Evolutionary conservation across 1,140 invertebrate species (phyloP).

Genomic region (Aculops lycopersici): DNA sequence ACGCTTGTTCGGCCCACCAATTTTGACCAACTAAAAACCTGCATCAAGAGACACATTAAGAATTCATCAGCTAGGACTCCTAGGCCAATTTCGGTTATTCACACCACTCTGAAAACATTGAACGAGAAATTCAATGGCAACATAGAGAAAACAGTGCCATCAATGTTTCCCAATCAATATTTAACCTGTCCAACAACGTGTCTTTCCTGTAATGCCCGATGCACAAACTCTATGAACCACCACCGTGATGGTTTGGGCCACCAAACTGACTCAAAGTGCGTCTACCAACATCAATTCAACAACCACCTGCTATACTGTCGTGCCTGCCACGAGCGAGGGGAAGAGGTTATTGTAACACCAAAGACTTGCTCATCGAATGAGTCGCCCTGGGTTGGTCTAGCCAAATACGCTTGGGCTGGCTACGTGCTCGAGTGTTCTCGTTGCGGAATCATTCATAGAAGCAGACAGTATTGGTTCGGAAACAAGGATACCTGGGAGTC

Average conservation of each 20-base stretch:
- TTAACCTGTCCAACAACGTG: slow-evolving; percentile 39
- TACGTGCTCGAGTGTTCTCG: slow-evolving; percentile 40
- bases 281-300: slow-evolving; percentile 42
- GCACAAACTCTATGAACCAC: slow-evolving; percentile 41
- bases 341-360: slow-evolving; percentile 27
- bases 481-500: slow-evolving; percentile 32
- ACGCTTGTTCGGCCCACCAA: slow-evolving; percentile 21
- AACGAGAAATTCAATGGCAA: slow-evolving; percentile 42
- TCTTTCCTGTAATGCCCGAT: slow-evolving; percentile 32
- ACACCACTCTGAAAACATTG: slow-evolving; percentile 29
- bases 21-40: slow-evolving; percentile 21
- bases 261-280: slow-evolving; percentile 21
- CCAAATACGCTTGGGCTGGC: slow-evolving; percentile 44
- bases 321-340: slow-evolving; percentile 25
- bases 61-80: slow-evolving; percentile 32
- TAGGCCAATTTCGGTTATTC: slow-evolving; percentile 28
- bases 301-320: slow-evolving; percentile 36
- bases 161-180: slow-evolving; percentile 41
- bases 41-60: slow-evolving; percentile 24
- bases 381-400: slow-evolving; percentile 31
- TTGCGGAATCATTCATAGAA: slow-evolving; percentile 47
- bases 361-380: slow-evolving; percentile 25
- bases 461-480: slow-evolving; percentile 50
- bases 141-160: slow-evolving; percentile 24
- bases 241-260: slow-evolving; percentile 30